Conservation (phyloP, 2,888 invertebrate species). For the Erebia epiphron region DNA sequence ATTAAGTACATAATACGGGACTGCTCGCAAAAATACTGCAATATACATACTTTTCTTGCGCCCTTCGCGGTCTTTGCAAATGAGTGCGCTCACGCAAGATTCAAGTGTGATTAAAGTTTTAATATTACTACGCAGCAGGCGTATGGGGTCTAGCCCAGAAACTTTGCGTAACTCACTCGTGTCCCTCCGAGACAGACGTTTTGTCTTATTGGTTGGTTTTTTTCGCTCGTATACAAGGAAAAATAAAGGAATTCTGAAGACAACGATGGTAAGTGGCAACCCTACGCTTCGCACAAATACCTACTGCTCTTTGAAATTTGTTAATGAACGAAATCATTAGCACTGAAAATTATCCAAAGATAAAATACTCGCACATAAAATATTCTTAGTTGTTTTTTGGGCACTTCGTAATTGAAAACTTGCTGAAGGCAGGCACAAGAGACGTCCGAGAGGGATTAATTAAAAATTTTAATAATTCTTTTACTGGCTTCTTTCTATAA, state of each 20-base stretch:
- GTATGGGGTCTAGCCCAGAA: too few species aligned
- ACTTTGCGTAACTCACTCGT: too few species aligned
- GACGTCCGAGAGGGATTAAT: constrained; percentile 20
- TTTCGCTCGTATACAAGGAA: too few species aligned
- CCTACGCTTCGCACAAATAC: constrained; percentile 30
- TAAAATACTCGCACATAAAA: constrained; percentile 22
- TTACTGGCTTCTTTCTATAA: not conserved
- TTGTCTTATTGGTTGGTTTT: too few species aligned
- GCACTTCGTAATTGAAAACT: constrained; percentile 26
- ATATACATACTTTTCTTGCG: too few species aligned
- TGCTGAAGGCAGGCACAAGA: constrained; percentile 18
- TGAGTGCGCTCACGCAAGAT: too few species aligned
- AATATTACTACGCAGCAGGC: too few species aligned
- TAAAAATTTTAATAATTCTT: constrained; percentile 18
- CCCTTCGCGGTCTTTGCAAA: too few species aligned
- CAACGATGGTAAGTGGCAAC: not conserved
- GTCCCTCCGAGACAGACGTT: too few species aligned
- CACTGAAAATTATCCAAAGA: constrained; percentile 29
- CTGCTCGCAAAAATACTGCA: too few species aligned
- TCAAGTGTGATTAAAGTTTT: too few species aligned
- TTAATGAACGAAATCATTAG: constrained; percentile 47
- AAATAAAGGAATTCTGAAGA: not conserved
- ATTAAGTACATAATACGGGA: too few species aligned
- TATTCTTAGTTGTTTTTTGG: constrained; percentile 24
- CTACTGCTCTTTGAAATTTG: constrained; percentile 45